These are phyloP conservation scores for Psylliodes chrysocephalus DNA, from an alignment of 2,888 invertebrate species.

Conservation along the genomic window DNA sequence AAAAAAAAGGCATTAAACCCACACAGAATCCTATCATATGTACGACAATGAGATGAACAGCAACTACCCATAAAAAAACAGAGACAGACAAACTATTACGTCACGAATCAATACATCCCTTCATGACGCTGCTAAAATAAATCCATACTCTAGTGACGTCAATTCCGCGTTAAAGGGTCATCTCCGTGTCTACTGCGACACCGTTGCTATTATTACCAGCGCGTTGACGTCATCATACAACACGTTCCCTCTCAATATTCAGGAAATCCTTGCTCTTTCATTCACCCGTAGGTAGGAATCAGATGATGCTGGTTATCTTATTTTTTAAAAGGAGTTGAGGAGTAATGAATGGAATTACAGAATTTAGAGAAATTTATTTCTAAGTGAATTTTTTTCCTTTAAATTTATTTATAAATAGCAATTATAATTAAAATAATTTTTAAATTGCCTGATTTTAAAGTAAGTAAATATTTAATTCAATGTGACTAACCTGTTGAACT, in stretches of 20 bases:
- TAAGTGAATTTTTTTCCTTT: no score
- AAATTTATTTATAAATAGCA: no score
- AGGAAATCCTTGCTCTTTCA: slow-evolving; percentile 3
- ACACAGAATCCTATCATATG: background rate
- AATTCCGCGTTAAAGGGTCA: slow-evolving; percentile 51
- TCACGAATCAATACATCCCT: slow-evolving; percentile 52
- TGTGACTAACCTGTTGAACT: no score
- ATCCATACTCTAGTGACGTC: slow-evolving; percentile 52
- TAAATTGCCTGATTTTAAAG: no score
- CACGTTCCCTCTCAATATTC: slow-evolving; percentile 27
- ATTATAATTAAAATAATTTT: no score
- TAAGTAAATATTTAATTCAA: no score
- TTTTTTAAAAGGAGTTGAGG: no score
- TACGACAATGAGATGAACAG: background rate
- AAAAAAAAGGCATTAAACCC: background rate
- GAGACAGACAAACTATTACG: slow-evolving; percentile 45
- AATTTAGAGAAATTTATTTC: no score
- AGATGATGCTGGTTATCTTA: slow-evolving; percentile 5
- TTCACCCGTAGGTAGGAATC: slow-evolving; percentile 2
- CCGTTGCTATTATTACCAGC: slow-evolving; percentile 53
- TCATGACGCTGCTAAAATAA: slow-evolving; percentile 53
- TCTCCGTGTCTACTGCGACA: slow-evolving; percentile 52
- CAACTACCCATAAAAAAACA: background rate
- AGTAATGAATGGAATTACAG: no score
- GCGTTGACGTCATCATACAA: slow-evolving; percentile 52